Base-by-base conservation (phyloP, 2,888 invertebrate species). In the Drosophila tanythrix region DNA sequence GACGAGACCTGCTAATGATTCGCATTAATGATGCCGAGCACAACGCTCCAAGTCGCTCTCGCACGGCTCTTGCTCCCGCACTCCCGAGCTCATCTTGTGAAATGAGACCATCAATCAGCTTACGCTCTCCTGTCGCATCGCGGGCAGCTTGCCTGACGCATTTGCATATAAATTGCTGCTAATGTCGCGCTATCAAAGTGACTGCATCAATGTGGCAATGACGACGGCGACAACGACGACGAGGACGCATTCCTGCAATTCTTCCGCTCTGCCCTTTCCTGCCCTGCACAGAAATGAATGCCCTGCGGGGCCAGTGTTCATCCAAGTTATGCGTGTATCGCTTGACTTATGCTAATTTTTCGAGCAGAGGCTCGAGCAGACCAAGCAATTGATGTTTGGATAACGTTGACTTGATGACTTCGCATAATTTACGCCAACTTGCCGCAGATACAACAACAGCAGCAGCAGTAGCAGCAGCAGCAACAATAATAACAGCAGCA, bases 101-200 rank as follows among this genome's bases (percentile, higher is more conserved):
- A 90, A 90, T 90, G 88, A 82, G 91, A 89, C 90, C 90, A 92
- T 92, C 92, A 90, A 92, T 92, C 92, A 92, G 88, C 81, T 73
- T 73, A 75, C 48, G 63, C 62, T 61, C 68, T 74, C 56, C 56
- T 53, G 71, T 70, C 76, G 56, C 72, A 68, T 52, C 70, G 67
- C 70, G 64, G 70, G 63, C 70, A 55, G 61, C 64, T 72, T 70
- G 76, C 62, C 74, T 73, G 69, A 78, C 84, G 89, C 88, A 93
- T 93, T 93, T 93, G 92, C 93, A 93, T 93, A 92, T 93, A 93
- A 93, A 93, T 93, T 93, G 92, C 92, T 93, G 93, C 92, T 92
- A 93, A 93, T 93, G 92, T 92, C 91, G 89, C 88, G 88, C 90
- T 92, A 92, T 92, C 92, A 88, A 88, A 90, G 88, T 83, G 89